phyloP scores from a whole-genome alignment of 2,797 vertebrate genomes.

The Enteromius paludinosus region DNA sequence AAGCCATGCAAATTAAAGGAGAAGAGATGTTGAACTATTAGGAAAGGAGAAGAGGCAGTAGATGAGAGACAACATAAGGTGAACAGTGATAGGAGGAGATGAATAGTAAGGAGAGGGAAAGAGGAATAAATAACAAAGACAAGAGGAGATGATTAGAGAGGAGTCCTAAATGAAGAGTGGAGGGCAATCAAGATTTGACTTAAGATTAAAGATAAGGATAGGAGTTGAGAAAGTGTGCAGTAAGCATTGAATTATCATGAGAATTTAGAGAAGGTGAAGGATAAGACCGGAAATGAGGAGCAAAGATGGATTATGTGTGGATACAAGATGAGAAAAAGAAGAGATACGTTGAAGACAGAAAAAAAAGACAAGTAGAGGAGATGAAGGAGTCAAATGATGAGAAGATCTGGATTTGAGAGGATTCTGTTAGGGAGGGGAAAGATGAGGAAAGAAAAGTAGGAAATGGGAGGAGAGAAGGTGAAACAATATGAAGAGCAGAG shows the following conservation, averaged over 20 bases:
- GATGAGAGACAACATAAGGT: not conserved
- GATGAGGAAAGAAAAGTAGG: not conserved
- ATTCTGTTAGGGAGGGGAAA: not conserved
- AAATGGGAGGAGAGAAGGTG: too few species aligned
- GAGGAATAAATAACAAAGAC: not conserved
- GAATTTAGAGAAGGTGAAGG: not conserved
- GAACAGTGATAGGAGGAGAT: not conserved
- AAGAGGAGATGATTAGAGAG: not conserved
- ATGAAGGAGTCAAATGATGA: not conserved
- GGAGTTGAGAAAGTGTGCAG: not conserved
- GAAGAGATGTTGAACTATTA: not conserved
- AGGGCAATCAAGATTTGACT: not conserved
- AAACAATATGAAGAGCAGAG: not conserved
- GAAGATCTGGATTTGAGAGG: not conserved
- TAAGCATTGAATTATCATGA: not conserved
- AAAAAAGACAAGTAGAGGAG: not conserved
- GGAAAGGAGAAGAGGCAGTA: not conserved
- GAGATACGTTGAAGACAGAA: conserved; percentile 1
- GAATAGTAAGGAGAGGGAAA: not conserved
- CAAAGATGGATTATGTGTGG: not conserved
- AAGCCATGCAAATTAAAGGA: not conserved
- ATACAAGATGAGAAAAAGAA: conserved; percentile 10
- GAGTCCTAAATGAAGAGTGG: not conserved
- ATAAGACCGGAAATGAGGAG: not conserved
- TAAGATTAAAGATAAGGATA: not conserved